A percentile compares a stretch with the other conserved stretches of the same genome.
Evolutionary conservation across 2,113 vertebrate species (phyloP).

Genomic region (Rhombomys opimus): DNA sequence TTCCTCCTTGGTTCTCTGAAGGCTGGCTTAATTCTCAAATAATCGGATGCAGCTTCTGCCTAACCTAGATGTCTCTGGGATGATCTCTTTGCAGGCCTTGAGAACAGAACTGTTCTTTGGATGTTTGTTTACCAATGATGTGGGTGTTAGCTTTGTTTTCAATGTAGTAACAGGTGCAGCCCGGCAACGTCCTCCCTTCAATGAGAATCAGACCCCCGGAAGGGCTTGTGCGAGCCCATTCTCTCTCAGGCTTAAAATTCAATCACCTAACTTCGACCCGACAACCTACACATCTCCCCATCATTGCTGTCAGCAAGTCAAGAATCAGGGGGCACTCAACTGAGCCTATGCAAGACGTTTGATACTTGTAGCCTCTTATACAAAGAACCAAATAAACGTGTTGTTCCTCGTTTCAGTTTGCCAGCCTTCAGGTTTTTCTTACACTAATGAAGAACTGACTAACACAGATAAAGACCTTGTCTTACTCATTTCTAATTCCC

Average conservation of each 20-base stretch:
- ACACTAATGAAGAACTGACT: neutral
- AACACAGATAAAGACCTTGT: neutral
- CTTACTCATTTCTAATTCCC: conserved; percentile 22
- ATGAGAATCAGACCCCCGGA: neutral
- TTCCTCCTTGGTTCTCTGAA: neutral
- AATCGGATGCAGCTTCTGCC: neutral
- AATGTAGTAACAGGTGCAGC: neutral
- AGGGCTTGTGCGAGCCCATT: neutral
- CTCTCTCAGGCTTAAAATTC: neutral
- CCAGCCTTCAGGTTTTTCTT: neutral
- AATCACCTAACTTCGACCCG: neutral
- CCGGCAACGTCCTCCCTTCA: neutral
- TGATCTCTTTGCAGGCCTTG: neutral
- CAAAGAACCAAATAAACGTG: neutral
- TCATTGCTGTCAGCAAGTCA: neutral
- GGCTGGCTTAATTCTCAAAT: conserved; percentile 27
- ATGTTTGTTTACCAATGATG: neutral
- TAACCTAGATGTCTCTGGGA: neutral
- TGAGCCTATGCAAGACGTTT: neutral
- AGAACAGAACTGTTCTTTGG: neutral
- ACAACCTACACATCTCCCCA: neutral
- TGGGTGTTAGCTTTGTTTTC: no score
- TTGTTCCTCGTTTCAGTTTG: neutral
- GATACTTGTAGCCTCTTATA: neutral
- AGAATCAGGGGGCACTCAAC: neutral